These are phyloP conservation scores for Pycnonotus jocosus DNA, from an alignment of 2,113 vertebrate genomes.

Conservation along the genomic window DNA sequence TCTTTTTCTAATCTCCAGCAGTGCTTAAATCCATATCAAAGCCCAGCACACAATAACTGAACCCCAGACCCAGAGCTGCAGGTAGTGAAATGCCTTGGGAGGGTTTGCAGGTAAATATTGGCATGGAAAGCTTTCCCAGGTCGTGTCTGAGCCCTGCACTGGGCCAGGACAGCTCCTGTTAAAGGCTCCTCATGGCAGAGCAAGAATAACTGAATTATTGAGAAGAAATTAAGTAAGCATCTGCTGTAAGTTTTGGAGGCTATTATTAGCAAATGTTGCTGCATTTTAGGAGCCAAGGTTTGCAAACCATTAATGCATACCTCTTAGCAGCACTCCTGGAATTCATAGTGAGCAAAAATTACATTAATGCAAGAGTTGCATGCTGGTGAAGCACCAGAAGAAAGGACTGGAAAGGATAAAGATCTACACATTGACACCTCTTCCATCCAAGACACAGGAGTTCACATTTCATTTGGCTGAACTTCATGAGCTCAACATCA, in stretches of 20 bases:
- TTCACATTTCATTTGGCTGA: neutral
- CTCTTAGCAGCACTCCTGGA: neutral
- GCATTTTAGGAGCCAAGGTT: neutral
- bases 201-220: neutral
- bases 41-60: neutral
- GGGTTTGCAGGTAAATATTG: neutral
- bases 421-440: neutral
- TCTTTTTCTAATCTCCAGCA: neutral
- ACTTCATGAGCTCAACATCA: neutral
- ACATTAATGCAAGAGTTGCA: neutral
- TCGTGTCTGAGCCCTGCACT: neutral
- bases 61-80: neutral
- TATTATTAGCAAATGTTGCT: neutral
- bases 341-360: neutral
- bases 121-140: neutral
- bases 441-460: too few species aligned
- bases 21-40: neutral
- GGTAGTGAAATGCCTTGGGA: fast-evolving
- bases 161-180: neutral
- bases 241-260: neutral
- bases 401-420: neutral
- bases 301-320: neutral
- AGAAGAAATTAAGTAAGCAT: neutral
- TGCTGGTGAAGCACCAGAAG: neutral
- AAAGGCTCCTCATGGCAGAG: neutral